Percentiles rank a stretch among this genome's conserved stretches.
Conservation (phyloP, 2,113 vertebrate genomes). For the Mus musculus region GRCm39 chrX:51293001-51293500, state of each 20-base stretch:
- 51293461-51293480: neutral
- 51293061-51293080: slow-evolving; percentile 12
- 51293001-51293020: neutral
- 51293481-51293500: neutral
- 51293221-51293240: no score
- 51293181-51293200: neutral
- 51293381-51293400: neutral
- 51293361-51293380: neutral
- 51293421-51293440: neutral
- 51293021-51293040: neutral
- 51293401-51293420: neutral
- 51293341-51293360: neutral
- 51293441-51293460: neutral
- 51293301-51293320: no score
- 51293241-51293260: neutral
- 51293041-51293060: slow-evolving; percentile 15
- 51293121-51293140: slow-evolving; percentile 29
- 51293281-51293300: neutral
- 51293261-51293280: neutral
- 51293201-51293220: neutral
- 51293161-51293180: neutral
- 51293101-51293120: slow-evolving; percentile 26
- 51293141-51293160: slow-evolving; percentile 19
- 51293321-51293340: neutral
- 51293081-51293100: slow-evolving; percentile 24